Evolutionary conservation across 2,797 vertebrate species (phyloP).

Genomic region (Hylomyscus alleni): DNA sequence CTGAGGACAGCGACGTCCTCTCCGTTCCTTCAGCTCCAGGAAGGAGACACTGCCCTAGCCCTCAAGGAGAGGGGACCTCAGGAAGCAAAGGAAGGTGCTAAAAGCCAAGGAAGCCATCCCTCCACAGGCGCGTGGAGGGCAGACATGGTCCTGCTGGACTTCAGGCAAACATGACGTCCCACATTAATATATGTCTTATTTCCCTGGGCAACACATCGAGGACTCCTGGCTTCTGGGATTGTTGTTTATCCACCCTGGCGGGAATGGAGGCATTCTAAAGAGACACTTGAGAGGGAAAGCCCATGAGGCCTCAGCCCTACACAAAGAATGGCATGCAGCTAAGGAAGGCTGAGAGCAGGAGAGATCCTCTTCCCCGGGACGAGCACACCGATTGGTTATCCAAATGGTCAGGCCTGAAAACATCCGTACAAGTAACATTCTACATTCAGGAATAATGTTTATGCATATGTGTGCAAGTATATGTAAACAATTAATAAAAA

Average conservation of each 20-base stretch:
- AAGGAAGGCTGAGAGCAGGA: background rate
- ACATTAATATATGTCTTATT: background rate
- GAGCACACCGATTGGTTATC: background rate
- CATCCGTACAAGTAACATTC: background rate
- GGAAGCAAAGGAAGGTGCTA: background rate
- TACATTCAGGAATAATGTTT: background rate
- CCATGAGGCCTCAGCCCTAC: background rate
- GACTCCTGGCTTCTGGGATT: background rate
- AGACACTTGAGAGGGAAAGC: background rate
- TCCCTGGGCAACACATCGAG: background rate
- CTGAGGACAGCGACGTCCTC: conserved; percentile 71
- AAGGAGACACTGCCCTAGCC: background rate
- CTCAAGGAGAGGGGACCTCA: background rate
- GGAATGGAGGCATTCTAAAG: background rate
- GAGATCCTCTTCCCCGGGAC: background rate
- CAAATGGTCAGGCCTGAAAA: background rate
- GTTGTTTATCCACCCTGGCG: background rate
- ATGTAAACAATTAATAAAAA: background rate
- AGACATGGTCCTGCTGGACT: background rate
- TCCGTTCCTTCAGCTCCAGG: background rate
- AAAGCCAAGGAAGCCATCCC: background rate
- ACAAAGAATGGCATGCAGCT: background rate
- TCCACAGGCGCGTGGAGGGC: background rate
- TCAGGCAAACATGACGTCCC: background rate
- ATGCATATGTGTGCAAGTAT: too few species aligned